Percentiles rank a stretch among this genome's conserved stretches.
phyloP scores from a whole-genome alignment of 2,888 invertebrate genomes.

The Drosophila formosana region DNA sequence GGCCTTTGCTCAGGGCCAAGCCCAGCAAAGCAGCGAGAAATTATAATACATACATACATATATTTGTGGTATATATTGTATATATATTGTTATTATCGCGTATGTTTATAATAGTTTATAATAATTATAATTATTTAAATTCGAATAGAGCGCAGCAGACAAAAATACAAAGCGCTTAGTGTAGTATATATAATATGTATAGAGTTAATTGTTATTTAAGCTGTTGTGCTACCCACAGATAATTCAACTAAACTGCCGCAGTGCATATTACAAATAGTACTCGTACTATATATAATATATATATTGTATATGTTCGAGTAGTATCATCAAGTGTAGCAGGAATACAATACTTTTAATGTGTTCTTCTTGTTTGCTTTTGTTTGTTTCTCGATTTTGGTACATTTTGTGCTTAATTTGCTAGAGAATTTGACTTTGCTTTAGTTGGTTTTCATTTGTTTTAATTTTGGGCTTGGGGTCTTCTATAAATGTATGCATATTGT shows the following conservation, averaged over 20 bases:
- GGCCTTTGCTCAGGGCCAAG: constrained; percentile 39
- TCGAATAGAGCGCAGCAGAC: constrained; percentile 72
- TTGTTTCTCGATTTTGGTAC: constrained; percentile 48
- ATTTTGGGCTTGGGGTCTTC: constrained; percentile 10
- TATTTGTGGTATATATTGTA: constrained; percentile 30
- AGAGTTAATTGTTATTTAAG: constrained; percentile 33
- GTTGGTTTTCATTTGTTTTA: constrained; percentile 9
- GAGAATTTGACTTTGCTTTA: constrained; percentile 76
- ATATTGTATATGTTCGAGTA: constrained; percentile 10
- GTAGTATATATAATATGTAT: constrained; percentile 13
- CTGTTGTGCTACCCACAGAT: constrained; percentile 62
- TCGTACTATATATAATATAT: constrained; percentile 5
- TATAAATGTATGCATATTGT: constrained; percentile 6
- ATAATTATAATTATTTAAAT: constrained; percentile 75
- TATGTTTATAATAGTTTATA: constrained; percentile 48
- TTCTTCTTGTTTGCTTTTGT: constrained; percentile 31
- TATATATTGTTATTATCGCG: constrained; percentile 51
- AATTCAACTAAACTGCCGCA: constrained; percentile 56
- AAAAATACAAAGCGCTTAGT: constrained; percentile 76
- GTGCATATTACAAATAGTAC: constrained; percentile 34
- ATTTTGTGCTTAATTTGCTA: constrained; percentile 69
- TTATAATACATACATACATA: constrained; percentile 34
- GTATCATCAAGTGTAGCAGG: constrained; percentile 18
- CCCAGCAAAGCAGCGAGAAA: constrained; percentile 27
- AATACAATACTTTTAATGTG: constrained; percentile 56